Conservation (phyloP, 2,888 invertebrate genomes). For the Agriopis aurantiaria region DNA sequence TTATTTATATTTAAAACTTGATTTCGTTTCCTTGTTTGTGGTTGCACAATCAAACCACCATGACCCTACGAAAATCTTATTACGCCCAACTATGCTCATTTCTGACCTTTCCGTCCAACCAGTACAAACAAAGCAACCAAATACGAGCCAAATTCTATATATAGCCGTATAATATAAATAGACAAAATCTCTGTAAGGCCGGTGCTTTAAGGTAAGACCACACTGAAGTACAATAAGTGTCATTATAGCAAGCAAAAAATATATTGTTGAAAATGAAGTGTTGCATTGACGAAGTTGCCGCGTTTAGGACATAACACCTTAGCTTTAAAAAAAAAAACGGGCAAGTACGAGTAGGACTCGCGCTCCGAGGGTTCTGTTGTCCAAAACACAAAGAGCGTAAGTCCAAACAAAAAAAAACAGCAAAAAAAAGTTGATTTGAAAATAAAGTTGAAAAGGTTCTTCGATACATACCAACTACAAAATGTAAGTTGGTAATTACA, state of each 20-base stretch:
- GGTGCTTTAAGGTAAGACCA: conserved; percentile 35
- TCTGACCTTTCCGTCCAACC: conserved; percentile 52
- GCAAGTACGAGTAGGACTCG: too few species aligned
- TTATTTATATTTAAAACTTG: conserved; percentile 7
- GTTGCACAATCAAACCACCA: conserved; percentile 29
- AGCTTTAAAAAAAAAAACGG: too few species aligned
- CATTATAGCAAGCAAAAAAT: not conserved
- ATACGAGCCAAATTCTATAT: conserved; percentile 58
- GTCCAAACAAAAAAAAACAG: too few species aligned
- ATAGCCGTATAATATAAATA: conserved; percentile 53
- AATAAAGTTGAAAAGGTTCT: too few species aligned
- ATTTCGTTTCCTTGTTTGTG: conserved; percentile 25
- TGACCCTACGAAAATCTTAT: conserved; percentile 28
- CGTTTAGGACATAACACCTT: too few species aligned
- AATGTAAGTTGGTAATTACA: too few species aligned
- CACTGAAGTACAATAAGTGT: not conserved
- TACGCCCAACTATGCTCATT: conserved; percentile 12
- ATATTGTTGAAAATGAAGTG: too few species aligned
- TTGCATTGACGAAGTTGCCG: not conserved
- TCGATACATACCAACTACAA: too few species aligned
- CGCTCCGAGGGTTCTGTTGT: too few species aligned
- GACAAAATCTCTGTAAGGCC: conserved; percentile 57
- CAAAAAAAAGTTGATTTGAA: too few species aligned
- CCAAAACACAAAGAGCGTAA: too few species aligned
- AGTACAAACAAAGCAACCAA: conserved; percentile 53